Percentiles rank a stretch among this genome's conserved stretches.
Evolutionary conservation across 1,140 invertebrate species (phyloP).

Genomic region (Leptinotarsa lineolata): DNA sequence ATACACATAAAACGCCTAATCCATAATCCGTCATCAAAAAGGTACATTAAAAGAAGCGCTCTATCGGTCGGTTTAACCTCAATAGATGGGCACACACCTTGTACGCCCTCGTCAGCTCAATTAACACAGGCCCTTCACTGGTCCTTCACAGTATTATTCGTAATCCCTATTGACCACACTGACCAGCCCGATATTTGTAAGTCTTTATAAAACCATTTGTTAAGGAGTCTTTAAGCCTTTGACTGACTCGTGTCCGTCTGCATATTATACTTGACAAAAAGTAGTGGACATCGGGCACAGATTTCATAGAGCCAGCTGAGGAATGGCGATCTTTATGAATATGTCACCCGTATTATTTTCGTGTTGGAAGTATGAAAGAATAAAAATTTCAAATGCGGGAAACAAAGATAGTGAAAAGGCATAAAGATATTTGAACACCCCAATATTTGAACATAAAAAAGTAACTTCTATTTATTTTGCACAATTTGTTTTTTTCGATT

Average conservation of each 20-base stretch:
- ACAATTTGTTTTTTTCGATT: too few relatives aligned
- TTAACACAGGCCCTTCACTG: constrained; percentile 34
- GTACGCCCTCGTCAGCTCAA: constrained; percentile 29
- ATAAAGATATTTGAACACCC: too few relatives aligned
- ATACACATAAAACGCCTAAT: constrained; percentile 6
- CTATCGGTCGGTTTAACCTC: constrained; percentile 9
- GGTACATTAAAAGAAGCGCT: constrained; percentile 7
- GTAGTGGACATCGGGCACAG: neutral
- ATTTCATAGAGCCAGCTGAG: neutral
- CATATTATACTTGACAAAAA: neutral
- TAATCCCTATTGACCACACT: constrained; percentile 32
- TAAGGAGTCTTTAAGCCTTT: constrained; percentile 27
- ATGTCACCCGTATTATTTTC: neutral
- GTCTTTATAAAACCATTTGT: constrained; percentile 34
- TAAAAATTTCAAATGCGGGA: too few relatives aligned
- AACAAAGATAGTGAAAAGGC: too few relatives aligned
- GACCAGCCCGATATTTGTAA: constrained; percentile 26
- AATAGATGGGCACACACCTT: constrained; percentile 22
- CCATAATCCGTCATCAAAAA: constrained; percentile 32
- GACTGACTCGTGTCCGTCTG: constrained; percentile 23
- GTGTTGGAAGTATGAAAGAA: too few relatives aligned
- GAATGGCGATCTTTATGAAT: neutral
- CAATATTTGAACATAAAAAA: too few relatives aligned
- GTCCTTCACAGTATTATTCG: constrained; percentile 26
- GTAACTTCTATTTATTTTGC: too few relatives aligned